Evolutionary conservation across 2,888 invertebrate genomes (phyloP), one percentile per base, ranked within the genome.

Genomic region (Sthenelais limicola): DNA sequence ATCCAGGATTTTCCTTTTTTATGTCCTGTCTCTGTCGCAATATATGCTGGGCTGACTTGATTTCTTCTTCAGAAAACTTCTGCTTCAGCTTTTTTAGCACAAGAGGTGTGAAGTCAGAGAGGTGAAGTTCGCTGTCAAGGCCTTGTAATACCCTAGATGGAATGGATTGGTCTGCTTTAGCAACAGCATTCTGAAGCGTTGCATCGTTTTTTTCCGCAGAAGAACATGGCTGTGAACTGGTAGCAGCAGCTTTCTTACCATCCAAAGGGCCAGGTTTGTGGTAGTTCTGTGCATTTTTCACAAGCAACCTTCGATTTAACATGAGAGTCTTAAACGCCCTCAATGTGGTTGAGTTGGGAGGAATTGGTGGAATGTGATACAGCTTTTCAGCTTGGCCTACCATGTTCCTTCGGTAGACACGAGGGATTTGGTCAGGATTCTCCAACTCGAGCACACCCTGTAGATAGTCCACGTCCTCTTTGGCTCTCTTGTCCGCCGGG

Each of bases 361-460:
- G 74, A 5, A 74, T 38, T 12, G 74, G 67, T 4, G 73, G 72
- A 35, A 73, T 69, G 21, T 49, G 21, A 24, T 68, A 68, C 35
- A 48, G 49, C 3, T 35, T 7, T 24, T 62, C 38, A 9, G 62
- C 3, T 18, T 15, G 21, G 35, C 62, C 62, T 2, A 62, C 26
- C 12, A 62, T 18, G 7, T 1, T 4, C 62, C 38, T 33, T 7
- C 38, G 12, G 38, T 38, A 38, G 3, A 35, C n/a, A 26, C 24
- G 21, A 2, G 38, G 62, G 2, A 21, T 9, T n/a, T n/a, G n/a
- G n/a, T n/a, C n/a, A n/a, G n/a, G n/a, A n/a, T n/a, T n/a, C 2
- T 26, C 21, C 24, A 26, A 5, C 21, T 38, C 24, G n/a, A 62
- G 38, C 62, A n/a, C 21, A 1, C 15, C n/a, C n/a, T n/a, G n/a